Evolutionary conservation across 2,113 vertebrate genomes (phyloP).

Genomic region (Halcyon senegalensis): DNA sequence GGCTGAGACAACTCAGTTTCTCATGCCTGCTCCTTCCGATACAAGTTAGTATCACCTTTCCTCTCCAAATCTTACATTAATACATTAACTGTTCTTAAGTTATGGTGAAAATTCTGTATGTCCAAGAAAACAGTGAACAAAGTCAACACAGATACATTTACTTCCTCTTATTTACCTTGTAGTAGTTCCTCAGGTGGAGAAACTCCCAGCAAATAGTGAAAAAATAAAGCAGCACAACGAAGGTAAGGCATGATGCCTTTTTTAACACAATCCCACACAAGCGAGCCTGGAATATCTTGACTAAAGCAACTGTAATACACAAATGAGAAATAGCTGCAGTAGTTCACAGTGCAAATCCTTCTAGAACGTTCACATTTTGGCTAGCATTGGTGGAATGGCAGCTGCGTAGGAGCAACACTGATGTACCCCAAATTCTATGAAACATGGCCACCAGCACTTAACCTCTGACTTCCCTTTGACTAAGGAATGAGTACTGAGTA

Average conservation of each 20-base stretch:
- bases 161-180: conserved; percentile 70
- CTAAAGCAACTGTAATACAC: conserved; percentile 75
- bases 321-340: background rate
- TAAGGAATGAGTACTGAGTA: background rate
- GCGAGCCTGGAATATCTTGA: conserved; percentile 80
- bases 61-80: background rate
- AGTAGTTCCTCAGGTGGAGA: conserved; percentile 89
- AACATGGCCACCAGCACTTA: background rate
- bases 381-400: background rate
- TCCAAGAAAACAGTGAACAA: background rate
- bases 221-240: conserved; percentile 91
- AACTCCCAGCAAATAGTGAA: conserved; percentile 93
- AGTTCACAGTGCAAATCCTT: background rate
- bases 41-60: background rate
- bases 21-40: background rate
- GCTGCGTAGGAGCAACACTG: background rate
- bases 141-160: background rate
- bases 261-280: conserved; percentile 85
- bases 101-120: background rate
- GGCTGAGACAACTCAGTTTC: background rate
- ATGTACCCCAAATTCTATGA: background rate
- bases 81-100: background rate
- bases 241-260: conserved; percentile 89
- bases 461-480: background rate
- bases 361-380: background rate